These are phyloP conservation scores for Marcusenius ussheri DNA, from an alignment of 2,113 vertebrate species.

Conservation along the genomic window DNA sequence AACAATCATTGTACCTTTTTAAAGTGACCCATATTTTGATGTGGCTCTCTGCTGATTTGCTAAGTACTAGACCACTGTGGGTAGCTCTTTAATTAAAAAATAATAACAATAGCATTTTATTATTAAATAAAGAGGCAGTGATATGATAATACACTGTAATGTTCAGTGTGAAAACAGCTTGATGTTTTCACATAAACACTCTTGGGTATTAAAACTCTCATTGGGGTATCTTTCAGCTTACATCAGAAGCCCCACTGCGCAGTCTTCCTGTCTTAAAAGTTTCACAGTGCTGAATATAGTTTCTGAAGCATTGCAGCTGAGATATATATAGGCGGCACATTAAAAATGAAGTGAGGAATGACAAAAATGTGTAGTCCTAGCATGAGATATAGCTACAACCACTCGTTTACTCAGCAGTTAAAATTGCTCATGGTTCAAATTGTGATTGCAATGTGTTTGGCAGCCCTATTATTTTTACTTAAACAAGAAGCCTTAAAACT, in stretches of 20 bases:
- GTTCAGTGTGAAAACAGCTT: constrained; percentile 9
- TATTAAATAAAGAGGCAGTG: neutral
- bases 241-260: neutral
- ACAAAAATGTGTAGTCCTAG: neutral
- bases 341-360: neutral
- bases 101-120: neutral
- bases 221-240: neutral
- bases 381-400: neutral
- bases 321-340: neutral
- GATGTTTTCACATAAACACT: constrained; percentile 11
- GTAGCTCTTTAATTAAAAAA: neutral
- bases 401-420: neutral
- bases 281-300: neutral
- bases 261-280: neutral
- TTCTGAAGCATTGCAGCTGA: neutral
- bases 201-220: constrained; percentile 3
- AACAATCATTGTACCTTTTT: neutral
- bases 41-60: neutral
- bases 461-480: neutral
- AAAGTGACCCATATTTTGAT: neutral
- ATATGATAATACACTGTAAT: neutral
- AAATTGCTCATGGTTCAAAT: neutral
- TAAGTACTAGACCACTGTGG: neutral
- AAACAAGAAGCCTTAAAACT: constrained; percentile 2
- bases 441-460: neutral